Percentiles rank a stretch among this genome's conserved stretches.
These are phyloP conservation scores for Collichthys lucidus DNA, from an alignment of 2,113 vertebrate genomes.

Conservation along the genomic window DNA sequence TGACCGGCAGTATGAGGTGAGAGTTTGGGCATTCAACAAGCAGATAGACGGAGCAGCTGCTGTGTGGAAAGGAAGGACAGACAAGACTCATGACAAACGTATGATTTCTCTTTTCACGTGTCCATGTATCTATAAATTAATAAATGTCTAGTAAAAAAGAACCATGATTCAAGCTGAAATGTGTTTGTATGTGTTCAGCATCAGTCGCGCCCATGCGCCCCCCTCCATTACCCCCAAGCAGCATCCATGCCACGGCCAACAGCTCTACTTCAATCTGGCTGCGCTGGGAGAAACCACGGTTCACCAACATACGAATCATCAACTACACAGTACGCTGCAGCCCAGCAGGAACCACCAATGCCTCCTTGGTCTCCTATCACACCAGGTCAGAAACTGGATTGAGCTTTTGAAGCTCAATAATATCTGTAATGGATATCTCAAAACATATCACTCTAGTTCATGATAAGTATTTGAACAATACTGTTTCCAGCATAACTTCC, in stretches of 20 bases:
- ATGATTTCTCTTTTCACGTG: conserved; percentile 25
- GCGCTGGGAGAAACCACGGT: conserved; percentile 94
- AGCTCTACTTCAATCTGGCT: conserved; percentile 96
- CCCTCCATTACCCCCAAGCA: conserved; percentile 91
- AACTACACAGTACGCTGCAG: conserved; percentile 97
- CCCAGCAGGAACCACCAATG: conserved; percentile 92
- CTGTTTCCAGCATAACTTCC: background rate
- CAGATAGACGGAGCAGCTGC: conserved; percentile 92
- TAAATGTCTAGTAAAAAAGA: background rate
- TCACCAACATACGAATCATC: conserved; percentile 91
- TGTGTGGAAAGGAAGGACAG: conserved; percentile 95
- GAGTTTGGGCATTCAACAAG: conserved; percentile 93
- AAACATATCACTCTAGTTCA: background rate
- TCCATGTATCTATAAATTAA: background rate
- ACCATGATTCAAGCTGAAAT: background rate
- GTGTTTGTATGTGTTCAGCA: conserved; percentile 52
- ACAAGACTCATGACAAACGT: conserved; percentile 84
- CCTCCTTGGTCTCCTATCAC: conserved; percentile 94
- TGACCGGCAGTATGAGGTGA: conserved; percentile 93
- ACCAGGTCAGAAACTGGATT: conserved; percentile 87
- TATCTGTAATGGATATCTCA: background rate
- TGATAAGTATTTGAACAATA: background rate
- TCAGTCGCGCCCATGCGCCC: conserved; percentile 77
- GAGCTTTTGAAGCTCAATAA: background rate
- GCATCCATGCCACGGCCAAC: conserved; percentile 91